These are phyloP conservation scores for Colaptes auratus DNA, from an alignment of 2,113 vertebrate species.

Conservation along the genomic window DNA sequence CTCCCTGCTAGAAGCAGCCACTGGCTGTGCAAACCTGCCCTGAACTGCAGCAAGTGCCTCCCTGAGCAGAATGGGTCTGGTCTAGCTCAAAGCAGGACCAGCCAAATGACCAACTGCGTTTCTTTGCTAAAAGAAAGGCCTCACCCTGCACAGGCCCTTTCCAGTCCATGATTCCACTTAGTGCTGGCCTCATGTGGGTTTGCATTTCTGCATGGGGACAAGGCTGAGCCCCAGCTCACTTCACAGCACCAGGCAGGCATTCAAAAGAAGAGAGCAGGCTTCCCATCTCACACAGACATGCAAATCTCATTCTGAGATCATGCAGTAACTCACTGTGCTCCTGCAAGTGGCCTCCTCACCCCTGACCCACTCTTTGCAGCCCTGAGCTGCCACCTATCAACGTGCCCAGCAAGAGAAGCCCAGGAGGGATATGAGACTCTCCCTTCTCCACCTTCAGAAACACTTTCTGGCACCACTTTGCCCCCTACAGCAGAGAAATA, in stretches of 20 bases:
- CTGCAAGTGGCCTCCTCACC: neutral
- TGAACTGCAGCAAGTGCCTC: too few species aligned
- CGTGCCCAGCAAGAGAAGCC: neutral
- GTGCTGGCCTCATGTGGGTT: neutral
- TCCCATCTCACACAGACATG: neutral
- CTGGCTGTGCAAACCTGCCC: too few species aligned
- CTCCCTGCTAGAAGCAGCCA: too few species aligned
- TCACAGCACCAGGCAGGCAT: neutral
- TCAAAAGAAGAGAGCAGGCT: neutral
- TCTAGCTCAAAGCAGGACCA: neutral
- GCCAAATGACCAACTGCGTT: neutral
- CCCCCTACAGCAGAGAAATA: accelerated
- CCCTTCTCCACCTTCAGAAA: neutral
- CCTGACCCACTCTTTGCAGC: neutral
- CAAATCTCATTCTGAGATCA: accelerated
- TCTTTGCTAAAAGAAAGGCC: neutral
- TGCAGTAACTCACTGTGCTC: neutral
- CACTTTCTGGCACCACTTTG: neutral
- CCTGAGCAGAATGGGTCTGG: too few species aligned
- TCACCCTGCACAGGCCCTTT: neutral
- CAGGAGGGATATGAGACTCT: accelerated
- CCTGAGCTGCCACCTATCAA: accelerated
- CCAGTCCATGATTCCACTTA: neutral
- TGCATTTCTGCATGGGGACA: neutral
- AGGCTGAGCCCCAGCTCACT: neutral